These are phyloP conservation scores for Tortricodes alternella DNA, from an alignment of 2,888 invertebrate species.

Conservation along the genomic window DNA sequence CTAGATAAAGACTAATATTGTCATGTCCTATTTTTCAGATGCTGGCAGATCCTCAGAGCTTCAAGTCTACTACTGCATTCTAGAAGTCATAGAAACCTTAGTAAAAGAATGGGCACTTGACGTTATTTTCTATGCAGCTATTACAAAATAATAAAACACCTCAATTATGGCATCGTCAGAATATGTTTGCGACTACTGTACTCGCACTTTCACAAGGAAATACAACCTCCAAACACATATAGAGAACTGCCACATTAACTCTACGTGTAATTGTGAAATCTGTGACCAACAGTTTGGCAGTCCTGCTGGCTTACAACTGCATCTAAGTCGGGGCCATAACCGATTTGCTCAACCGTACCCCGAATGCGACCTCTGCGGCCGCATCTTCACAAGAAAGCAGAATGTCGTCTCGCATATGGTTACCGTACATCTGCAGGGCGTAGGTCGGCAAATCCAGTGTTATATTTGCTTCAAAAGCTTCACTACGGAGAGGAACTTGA, in stretches of 20 bases:
- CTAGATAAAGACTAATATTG: too few relatives aligned
- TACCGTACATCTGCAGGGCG: slow-evolving; percentile 58
- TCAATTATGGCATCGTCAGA: not conserved
- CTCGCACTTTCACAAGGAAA: slow-evolving; percentile 62
- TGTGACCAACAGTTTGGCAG: slow-evolving; percentile 60
- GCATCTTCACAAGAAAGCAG: slow-evolving; percentile 65
- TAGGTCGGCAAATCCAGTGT: slow-evolving; percentile 51
- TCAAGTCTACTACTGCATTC: too few relatives aligned
- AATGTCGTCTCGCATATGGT: slow-evolving; percentile 70
- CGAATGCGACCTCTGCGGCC: slow-evolving; percentile 67
- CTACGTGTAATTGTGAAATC: slow-evolving; percentile 54
- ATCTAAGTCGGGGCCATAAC: slow-evolving; percentile 61
- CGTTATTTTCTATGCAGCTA: too few relatives aligned
- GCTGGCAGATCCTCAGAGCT: too few relatives aligned
- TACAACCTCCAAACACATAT: slow-evolving; percentile 67
- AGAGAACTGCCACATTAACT: slow-evolving; percentile 62
- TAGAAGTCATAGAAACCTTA: too few relatives aligned
- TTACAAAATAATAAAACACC: not conserved
- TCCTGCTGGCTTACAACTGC: slow-evolving; percentile 55
- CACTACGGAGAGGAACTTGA: slow-evolving; percentile 60
- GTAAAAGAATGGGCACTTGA: not conserved
- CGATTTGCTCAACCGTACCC: slow-evolving; percentile 53
- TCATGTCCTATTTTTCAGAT: too few relatives aligned
- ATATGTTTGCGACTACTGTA: slow-evolving; percentile 62
- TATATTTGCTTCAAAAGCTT: slow-evolving; percentile 55